A percentile compares a stretch with the other conserved stretches of the same genome.
Evolutionary conservation across 2,113 vertebrate species (phyloP).

Genomic region (Clinocottus analis): DNA sequence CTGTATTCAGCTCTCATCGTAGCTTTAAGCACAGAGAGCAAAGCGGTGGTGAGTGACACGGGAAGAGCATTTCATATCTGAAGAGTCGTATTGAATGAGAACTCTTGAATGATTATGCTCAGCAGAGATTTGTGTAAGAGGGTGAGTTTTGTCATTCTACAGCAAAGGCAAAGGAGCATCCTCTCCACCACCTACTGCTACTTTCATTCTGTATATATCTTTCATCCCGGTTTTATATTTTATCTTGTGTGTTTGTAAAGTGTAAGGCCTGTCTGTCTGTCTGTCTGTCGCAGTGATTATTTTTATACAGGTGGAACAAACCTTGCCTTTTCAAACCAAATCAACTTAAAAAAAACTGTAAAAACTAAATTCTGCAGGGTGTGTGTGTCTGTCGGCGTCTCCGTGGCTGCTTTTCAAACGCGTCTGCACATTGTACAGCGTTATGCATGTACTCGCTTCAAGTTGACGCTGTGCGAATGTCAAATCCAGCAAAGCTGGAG

Average conservation of each 20-base stretch:
- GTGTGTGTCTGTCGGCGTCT: not conserved
- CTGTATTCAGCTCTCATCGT: not conserved
- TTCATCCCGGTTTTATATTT: too few species aligned
- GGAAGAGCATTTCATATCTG: slow-evolving; percentile 47
- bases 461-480: slow-evolving; percentile 68
- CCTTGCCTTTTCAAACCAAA: slow-evolving; percentile 14
- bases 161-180: slow-evolving; percentile 4
- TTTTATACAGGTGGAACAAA: not conserved
- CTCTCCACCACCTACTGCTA: too few species aligned
- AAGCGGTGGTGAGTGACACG: slow-evolving; percentile 41
- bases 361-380: not conserved
- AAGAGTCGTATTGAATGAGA: slow-evolving; percentile 43
- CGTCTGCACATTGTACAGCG: slow-evolving; percentile 35
- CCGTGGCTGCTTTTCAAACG: slow-evolving; percentile 27
- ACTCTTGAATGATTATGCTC: slow-evolving; percentile 40
- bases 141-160: slow-evolving; percentile 27
- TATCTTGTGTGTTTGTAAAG: too few species aligned
- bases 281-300: not conserved
- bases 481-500: slow-evolving; percentile 67
- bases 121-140: slow-evolving; percentile 37
- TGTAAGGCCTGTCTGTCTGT: too few species aligned
- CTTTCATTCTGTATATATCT: too few species aligned
- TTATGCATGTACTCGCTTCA: slow-evolving; percentile 48
- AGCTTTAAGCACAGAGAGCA: not conserved
- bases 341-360: not conserved